Evolutionary conservation across 2,113 vertebrate genomes (phyloP), one percentile per base, ranked within the genome.

Genomic region (Melanostigma gelatinosum): DNA sequence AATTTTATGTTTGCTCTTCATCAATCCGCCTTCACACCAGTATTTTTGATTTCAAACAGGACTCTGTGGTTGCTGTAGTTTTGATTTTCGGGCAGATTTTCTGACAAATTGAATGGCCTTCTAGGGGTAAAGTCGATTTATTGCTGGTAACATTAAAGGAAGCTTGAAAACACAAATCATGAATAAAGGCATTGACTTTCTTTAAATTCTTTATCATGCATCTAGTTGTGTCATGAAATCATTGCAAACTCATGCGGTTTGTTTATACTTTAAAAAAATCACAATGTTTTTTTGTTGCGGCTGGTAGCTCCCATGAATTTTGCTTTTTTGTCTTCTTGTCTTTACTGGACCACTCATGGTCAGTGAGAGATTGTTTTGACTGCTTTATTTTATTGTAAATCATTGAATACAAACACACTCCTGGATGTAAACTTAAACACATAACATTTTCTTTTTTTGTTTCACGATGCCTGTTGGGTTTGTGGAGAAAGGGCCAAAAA

Each of bases 401-500:
- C 52, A 15, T 10, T 29, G 12, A 29, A 67, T 34, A 18, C 29
- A 62, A 6, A 72, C 15, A 34, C 22, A 32, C 22, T 27, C 8
- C 27, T 13, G 6, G 29, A 54, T 36, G 16, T 20, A 13, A 40
- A 79, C 15, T 48, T 62, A 75, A 55, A 79, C 18, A 42, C 16
- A 34, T n/a, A 15, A 15, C 60, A 44, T 62, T 38, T 58, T 36
- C 7, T 54, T 36, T 72, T 61, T 57, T 74, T 67, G 72, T 75
- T 58, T 68, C 61, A 13, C 20, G 42, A 83, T 58, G 46, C 46
- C 32, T 80, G 50, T 52, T 71, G 42, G 42, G 38, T 77, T 67
- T 86, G 62, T n/a, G 60, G 40, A 69, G 42, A 81, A 91, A 74
- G 58, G 69, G 73, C 13, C 75, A 87, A 77, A 86, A 90, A 87